Base-by-base conservation (phyloP, 2,888 invertebrate species). In the Lasioglossum zephyrum region DNA sequence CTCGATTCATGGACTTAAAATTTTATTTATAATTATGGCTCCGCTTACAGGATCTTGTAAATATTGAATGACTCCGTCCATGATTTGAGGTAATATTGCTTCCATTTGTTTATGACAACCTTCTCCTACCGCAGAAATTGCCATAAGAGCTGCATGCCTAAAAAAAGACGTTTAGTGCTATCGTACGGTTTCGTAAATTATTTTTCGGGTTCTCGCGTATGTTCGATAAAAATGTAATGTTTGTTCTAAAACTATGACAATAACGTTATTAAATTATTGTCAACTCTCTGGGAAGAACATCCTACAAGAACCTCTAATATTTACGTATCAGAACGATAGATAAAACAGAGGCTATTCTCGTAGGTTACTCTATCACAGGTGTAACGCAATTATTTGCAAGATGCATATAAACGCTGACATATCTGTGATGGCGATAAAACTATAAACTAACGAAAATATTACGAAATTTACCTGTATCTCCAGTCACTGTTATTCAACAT, bases 51-150 rank as follows among this genome's bases (percentile, higher is more conserved):
- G 97, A 95, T 99, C 99, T 91, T 97, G 96, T 39, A 99, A 96
- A 95, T 97, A 99, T 91, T 97, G 97, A 85, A 99, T 96, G 63
- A 99, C 98, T 63, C 98, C 98, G 69, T 98, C 97, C 95, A 99
- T 98, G 60, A 99, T 98, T 95, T 98, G 98, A 81, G 97, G 97
- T n/a, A 99, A 96, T 96, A 99, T 97, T 78, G 97, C 96, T 95
- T 99, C 99, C 99, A 99, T 99, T 95, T 99, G 99, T 94, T 99
- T 98, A 94, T 99, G 99, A 94, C 99, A 99, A 39, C 99, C 99
- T 96, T 99, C 99, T 6, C 99, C 99, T 84, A 99, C 98, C 0
- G 99, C 99, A 9, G 99, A 99, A 73, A 99, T 97, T 0, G 99
- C 99, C 99, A 99, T 99, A 60, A 99, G 96, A 3, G 99, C 99